Percentiles rank a stretch among this genome's conserved stretches.
Conservation (phyloP, 2,888 invertebrate species). For the Drosophila melanosoma region DNA sequence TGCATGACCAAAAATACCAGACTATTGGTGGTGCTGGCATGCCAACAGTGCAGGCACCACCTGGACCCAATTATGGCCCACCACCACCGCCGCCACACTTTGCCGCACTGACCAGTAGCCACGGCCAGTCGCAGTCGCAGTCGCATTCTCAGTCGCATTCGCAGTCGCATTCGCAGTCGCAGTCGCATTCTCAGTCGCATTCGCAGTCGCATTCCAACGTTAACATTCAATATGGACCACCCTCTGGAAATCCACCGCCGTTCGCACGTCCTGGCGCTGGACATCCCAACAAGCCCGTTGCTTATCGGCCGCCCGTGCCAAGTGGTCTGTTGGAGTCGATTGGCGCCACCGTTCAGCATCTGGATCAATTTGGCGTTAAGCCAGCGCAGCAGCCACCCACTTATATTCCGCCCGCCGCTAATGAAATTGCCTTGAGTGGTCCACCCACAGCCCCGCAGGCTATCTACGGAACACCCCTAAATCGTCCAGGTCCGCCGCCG, state of each 20-base stretch:
- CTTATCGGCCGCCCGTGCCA: constrained; percentile 91
- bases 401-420: constrained; percentile 88
- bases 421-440: constrained; percentile 83
- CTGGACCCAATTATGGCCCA: constrained; percentile 65
- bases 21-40: constrained; percentile 50
- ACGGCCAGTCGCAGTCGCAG: constrained; percentile 13
- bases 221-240: constrained; percentile 79
- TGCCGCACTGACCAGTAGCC: constrained; percentile 45
- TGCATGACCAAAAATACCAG: constrained; percentile 76
- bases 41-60: constrained; percentile 84
- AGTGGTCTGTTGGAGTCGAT: constrained; percentile 89
- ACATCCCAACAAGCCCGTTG: constrained; percentile 87
- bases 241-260: constrained; percentile 76
- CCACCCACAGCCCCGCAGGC: constrained; percentile 38
- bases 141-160: constrained; percentile 31
- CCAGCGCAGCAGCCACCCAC: constrained; percentile 86
- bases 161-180: constrained; percentile 32
- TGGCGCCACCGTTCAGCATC: constrained; percentile 88
- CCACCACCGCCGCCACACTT: constrained; percentile 34
- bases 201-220: constrained; percentile 59
- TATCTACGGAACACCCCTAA: constrained; percentile 21
- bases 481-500: constrained; percentile 30
- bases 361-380: constrained; percentile 87
- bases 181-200: constrained; percentile 12
- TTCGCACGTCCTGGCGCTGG: constrained; percentile 52